Percentiles rank a stretch among this genome's conserved stretches.
phyloP scores from a whole-genome alignment of 2,888 invertebrate species.

The Sthenelais limicola region DNA sequence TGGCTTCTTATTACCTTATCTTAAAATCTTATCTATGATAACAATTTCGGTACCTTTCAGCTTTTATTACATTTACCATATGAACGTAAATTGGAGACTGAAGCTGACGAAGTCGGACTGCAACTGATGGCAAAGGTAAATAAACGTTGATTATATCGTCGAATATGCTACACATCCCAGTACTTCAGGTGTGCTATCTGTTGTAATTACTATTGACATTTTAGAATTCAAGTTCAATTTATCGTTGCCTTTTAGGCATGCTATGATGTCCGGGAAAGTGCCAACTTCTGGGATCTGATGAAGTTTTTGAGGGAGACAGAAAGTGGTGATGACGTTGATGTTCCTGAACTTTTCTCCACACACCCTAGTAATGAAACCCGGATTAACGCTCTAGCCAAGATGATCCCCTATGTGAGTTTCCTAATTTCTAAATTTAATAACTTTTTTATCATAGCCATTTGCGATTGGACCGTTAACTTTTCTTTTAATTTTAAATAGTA shows the following conservation, averaged over 20 bases:
- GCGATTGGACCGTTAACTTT: too few species aligned
- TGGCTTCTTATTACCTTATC: too few species aligned
- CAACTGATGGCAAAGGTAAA: slow-evolving; percentile 75
- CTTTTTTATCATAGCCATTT: too few species aligned
- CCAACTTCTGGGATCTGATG: slow-evolving; percentile 76
- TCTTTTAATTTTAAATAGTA: too few species aligned
- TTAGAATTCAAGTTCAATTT: background rate
- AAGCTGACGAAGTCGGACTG: slow-evolving; percentile 78
- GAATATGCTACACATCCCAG: background rate
- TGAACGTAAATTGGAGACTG: slow-evolving; percentile 75
- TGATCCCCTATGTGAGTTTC: slow-evolving; percentile 71
- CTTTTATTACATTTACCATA: slow-evolving; percentile 75
- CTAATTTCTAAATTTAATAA: background rate
- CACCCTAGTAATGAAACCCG: slow-evolving; percentile 76
- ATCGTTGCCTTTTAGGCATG: slow-evolving; percentile 69
- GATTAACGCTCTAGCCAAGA: slow-evolving; percentile 70
- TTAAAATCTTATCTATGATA: too few species aligned
- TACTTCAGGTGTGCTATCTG: background rate
- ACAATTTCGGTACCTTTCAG: too few species aligned
- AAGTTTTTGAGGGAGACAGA: slow-evolving; percentile 56
- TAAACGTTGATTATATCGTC: background rate
- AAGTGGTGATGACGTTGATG: slow-evolving; percentile 41
- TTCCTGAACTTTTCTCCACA: slow-evolving; percentile 75
- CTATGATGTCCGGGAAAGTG: slow-evolving; percentile 76
- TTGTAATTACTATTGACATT: slow-evolving; percentile 59